Evolutionary conservation across 2,797 vertebrate genomes (phyloP).

Genomic region (Denticeps clupeoides): DNA sequence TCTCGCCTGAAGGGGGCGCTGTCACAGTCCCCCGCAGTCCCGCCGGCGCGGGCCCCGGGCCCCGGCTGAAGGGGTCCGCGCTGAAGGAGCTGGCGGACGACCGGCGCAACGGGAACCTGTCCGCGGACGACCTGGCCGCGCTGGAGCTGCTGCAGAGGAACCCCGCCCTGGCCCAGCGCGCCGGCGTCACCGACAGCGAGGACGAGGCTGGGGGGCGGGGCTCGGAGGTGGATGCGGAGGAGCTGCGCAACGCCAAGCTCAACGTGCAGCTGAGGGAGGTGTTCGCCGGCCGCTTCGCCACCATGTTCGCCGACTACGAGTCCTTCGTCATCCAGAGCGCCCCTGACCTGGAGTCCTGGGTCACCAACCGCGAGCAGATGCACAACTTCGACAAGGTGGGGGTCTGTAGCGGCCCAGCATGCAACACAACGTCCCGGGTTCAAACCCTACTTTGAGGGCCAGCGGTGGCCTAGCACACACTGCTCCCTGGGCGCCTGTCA

Average conservation of each 20-base stretch:
- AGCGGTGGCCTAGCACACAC: too few relatives aligned
- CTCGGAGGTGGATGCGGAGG: constrained; percentile 62
- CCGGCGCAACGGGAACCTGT: constrained; percentile 84
- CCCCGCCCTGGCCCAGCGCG: constrained; percentile 73
- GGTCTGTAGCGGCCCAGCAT: too few relatives aligned
- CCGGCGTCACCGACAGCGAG: constrained; percentile 53
- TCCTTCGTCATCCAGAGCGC: constrained; percentile 88
- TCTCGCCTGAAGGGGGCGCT: constrained; percentile 64
- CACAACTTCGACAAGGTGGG: constrained; percentile 95
- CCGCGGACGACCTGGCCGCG: constrained; percentile 69
- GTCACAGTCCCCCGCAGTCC: constrained; percentile 53
- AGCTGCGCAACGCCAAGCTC: constrained; percentile 75
- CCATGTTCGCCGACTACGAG: constrained; percentile 90
- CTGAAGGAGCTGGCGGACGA: constrained; percentile 84
- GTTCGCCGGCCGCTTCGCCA: constrained; percentile 80
- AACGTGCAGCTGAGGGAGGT: constrained; percentile 90
- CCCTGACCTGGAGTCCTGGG: constrained; percentile 86
- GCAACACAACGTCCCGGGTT: too few relatives aligned
- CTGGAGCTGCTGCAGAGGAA: constrained; percentile 83
- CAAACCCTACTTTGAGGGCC: too few relatives aligned
- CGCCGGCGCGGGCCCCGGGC: constrained; percentile 38
- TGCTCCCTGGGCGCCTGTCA: too few relatives aligned
- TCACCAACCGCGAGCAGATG: constrained; percentile 87
- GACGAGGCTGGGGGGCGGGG: constrained; percentile 27
- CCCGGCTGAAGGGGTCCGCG: constrained; percentile 67